Conservation (phyloP, 2,113 vertebrate species). For the Neotragus moschatus region DNA sequence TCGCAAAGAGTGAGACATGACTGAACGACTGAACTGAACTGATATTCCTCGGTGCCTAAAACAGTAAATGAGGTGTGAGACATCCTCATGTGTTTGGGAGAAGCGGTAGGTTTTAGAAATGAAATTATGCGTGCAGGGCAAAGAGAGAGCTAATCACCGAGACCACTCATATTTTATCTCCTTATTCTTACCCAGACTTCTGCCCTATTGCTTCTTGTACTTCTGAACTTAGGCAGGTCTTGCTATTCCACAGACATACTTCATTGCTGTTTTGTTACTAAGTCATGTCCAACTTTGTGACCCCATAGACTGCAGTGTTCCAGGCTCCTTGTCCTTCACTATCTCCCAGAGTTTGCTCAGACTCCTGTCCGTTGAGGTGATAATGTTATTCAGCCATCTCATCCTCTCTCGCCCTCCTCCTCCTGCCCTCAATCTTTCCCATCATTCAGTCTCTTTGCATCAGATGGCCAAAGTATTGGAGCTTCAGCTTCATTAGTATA, state of each 20-base stretch:
- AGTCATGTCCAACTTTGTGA: neutral
- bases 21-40: neutral
- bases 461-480: neutral
- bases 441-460: neutral
- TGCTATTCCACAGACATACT: neutral
- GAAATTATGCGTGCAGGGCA: neutral
- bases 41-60: neutral
- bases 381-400: neutral
- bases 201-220: neutral
- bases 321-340: neutral
- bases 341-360: neutral
- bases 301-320: neutral
- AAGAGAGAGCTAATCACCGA: neutral
- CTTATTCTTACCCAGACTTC: neutral
- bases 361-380: neutral
- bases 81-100: neutral
- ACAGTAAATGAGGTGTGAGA: neutral
- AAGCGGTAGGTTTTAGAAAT: neutral
- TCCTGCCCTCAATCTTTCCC: neutral
- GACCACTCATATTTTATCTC: neutral
- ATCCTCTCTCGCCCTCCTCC: neutral
- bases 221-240: neutral
- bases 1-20: neutral
- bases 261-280: neutral
- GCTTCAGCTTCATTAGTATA: neutral